Base-by-base conservation (phyloP, 2,888 invertebrate species). In the Pyrocoelia pectoralis region DNA sequence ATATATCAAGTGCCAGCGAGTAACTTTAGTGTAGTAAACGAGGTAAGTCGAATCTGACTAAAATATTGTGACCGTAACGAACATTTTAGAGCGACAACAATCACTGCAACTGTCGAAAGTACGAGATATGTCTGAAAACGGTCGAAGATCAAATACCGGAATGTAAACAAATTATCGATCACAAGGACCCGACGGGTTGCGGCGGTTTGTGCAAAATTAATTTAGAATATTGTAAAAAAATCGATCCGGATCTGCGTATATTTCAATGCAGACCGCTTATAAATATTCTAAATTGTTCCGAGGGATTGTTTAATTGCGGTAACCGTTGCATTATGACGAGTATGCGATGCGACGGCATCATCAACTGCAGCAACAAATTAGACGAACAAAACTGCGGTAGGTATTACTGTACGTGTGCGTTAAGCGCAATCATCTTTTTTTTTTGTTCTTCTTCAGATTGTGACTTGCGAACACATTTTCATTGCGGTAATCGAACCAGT, bases 371-470 rank as follows among this genome's bases (percentile, higher is more conserved):
- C 71, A 90, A 92, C 77, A 85, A 87, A 76, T 88, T 89, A 13
- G 92, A 92, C 79, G 92, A 92, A 82, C 83, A 84, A 74, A 84
- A 89, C 76, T 92, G 92, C 77, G 86, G 91, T 91, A 82, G 83
- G n/a, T n/a, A n/a, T n/a, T n/a, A n/a, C n/a, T n/a, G n/a, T n/a
- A n/a, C n/a, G n/a, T n/a, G n/a, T n/a, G n/a, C n/a, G n/a, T n/a
- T n/a, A n/a, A n/a, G n/a, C n/a, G n/a, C n/a, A n/a, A n/a, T n/a
- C n/a, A n/a, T n/a, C n/a, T n/a, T n/a, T n/a, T n/a, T n/a, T n/a
- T n/a, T n/a, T n/a, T n/a, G n/a, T n/a, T n/a, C n/a, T n/a, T n/a
- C n/a, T n/a, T 64, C 79, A 91, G 90, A 83, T 65, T 91, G 91
- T 76, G 84, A 90, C 78, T 80, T 87, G 67, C 82, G 84, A 40